Evolutionary conservation across 2,797 vertebrate species (phyloP).

Genomic region (Acipenser ruthenus): DNA sequence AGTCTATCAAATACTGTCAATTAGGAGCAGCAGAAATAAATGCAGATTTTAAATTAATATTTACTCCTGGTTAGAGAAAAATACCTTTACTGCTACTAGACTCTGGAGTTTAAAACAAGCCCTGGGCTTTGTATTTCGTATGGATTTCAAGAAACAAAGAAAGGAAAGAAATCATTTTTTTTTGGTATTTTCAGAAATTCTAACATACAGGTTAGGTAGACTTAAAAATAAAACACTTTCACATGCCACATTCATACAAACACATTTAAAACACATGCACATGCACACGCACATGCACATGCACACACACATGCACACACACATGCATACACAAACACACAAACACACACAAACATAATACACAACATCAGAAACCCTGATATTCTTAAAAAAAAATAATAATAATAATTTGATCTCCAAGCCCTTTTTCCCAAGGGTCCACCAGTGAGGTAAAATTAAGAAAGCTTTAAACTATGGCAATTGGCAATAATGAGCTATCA

Average conservation of each 20-base stretch:
- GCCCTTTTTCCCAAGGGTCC: slow-evolving; percentile 60
- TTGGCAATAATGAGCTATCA: slow-evolving; percentile 98
- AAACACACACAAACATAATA: not conserved
- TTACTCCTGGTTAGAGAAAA: not conserved
- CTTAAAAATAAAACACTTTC: too few species aligned
- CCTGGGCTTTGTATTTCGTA: slow-evolving; percentile 11
- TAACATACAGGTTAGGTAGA: too few species aligned
- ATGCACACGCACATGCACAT: too few species aligned
- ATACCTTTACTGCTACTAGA: not conserved
- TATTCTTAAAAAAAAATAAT: slow-evolving; percentile 26
- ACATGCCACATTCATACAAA: too few species aligned
- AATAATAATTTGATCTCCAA: slow-evolving; percentile 54
- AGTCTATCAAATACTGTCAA: too few species aligned
- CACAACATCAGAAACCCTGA: slow-evolving; percentile 48
- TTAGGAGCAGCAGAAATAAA: too few species aligned
- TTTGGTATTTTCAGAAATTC: too few species aligned
- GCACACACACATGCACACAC: not conserved
- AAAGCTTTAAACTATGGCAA: slow-evolving; percentile 88
- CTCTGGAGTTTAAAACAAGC: not conserved
- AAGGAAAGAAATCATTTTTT: not conserved
- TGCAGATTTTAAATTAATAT: slow-evolving; percentile 7
- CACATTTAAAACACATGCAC: not conserved
- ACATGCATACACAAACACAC: slow-evolving; percentile 13
- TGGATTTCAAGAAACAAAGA: slow-evolving; percentile 17
- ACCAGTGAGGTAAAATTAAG: slow-evolving; percentile 71